Conservation (phyloP, 2,113 vertebrate genomes). For the Climacteris rufus region DNA sequence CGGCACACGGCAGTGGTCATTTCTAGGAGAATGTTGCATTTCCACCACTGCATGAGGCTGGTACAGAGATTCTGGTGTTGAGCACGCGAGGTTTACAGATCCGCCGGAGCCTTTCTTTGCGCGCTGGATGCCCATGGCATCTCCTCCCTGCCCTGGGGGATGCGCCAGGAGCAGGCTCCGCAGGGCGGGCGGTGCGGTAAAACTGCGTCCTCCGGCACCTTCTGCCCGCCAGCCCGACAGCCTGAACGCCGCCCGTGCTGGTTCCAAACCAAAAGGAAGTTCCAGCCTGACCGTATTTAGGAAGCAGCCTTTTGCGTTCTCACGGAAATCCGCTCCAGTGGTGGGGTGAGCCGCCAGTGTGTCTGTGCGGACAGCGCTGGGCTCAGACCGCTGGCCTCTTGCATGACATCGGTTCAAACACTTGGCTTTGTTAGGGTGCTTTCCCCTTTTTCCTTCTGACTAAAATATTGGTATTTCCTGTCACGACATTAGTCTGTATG, state of each 20-base stretch:
- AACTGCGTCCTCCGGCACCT: rapidly evolving
- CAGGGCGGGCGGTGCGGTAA: background rate
- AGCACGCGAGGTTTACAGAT: background rate
- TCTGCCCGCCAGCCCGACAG: rapidly evolving
- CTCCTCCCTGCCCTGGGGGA: background rate
- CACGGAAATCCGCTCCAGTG: rapidly evolving
- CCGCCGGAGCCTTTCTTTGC: rapidly evolving
- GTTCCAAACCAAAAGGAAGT: background rate
- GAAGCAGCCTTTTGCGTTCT: background rate
- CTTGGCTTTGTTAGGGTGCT: background rate
- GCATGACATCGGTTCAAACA: rapidly evolving
- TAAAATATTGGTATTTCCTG: background rate
- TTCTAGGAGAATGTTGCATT: background rate
- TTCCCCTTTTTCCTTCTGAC: background rate
- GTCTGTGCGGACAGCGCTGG: rapidly evolving
- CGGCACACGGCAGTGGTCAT: rapidly evolving
- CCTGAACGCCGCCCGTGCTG: background rate
- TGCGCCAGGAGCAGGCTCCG: rapidly evolving
- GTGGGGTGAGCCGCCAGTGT: background rate
- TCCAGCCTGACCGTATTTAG: background rate
- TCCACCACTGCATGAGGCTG: rapidly evolving
- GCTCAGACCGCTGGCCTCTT: rapidly evolving
- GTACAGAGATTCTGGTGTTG: rapidly evolving
- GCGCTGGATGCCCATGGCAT: rapidly evolving
- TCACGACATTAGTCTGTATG: too few relatives aligned